phyloP scores from a whole-genome alignment of 2,797 vertebrate genomes.

The Otus scops region DNA sequence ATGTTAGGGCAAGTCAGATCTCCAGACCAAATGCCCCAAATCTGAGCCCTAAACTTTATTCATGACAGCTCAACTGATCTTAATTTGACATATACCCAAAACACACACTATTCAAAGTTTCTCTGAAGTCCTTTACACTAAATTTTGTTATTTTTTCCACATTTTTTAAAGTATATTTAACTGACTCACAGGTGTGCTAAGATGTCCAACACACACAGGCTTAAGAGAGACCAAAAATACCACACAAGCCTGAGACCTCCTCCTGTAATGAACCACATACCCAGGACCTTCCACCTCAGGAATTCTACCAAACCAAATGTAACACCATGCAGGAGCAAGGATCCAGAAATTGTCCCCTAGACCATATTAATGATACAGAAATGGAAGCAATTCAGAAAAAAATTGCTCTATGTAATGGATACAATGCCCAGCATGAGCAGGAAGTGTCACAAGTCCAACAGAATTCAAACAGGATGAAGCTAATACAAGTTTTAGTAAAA shows the following conservation, averaged over 20 bases:
- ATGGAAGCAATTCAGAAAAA: not conserved
- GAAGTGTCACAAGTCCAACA: not conserved
- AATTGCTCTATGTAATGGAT: not conserved
- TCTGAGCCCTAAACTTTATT: not conserved
- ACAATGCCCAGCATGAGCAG: not conserved
- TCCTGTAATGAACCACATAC: not conserved
- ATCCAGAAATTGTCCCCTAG: not conserved
- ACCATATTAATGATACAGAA: not conserved
- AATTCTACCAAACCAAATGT: not conserved
- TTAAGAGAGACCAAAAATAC: not conserved
- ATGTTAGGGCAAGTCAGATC: not conserved
- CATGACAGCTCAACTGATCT: not conserved
- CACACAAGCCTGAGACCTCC: not conserved
- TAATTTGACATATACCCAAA: slow-evolving; percentile 14
- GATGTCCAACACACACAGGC: not conserved
- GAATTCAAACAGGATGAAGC: not conserved
- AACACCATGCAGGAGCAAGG: not conserved
- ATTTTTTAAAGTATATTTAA: not conserved
- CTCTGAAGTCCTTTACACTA: slow-evolving; percentile 1
- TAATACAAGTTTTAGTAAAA: not conserved
- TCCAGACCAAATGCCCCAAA: not conserved
- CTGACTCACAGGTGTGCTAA: not conserved
- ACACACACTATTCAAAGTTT: not conserved
- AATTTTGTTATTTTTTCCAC: not conserved
- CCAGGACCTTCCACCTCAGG: not conserved